A percentile compares a stretch with the other conserved stretches of the same genome.
Evolutionary conservation across 2,888 invertebrate genomes (phyloP).

Genomic region (Drosophila imparisetae): DNA sequence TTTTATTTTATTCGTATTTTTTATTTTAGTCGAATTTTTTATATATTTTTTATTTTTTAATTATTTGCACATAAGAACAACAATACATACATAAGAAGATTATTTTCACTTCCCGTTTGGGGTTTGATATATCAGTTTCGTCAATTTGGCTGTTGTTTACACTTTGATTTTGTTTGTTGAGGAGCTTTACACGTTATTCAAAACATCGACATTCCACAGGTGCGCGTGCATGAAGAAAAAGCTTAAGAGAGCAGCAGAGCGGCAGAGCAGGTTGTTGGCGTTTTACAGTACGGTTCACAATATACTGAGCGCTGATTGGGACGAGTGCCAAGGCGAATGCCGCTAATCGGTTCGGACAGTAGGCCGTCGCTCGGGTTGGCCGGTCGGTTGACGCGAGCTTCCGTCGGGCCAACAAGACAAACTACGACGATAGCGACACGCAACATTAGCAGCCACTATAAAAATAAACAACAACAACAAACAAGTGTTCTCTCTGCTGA

Average conservation of each 20-base stretch:
- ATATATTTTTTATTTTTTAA: background rate
- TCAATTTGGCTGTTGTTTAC: conserved; percentile 20
- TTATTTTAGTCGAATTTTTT: background rate
- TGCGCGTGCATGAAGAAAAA: conserved; percentile 42
- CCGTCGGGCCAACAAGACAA: conserved; percentile 1
- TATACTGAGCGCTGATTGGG: conserved; percentile 58
- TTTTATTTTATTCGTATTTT: background rate
- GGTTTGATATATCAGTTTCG: background rate
- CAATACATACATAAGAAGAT: conserved; percentile 25
- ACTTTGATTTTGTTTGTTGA: conserved; percentile 19
- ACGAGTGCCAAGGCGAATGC: conserved; percentile 24
- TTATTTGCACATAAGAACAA: background rate
- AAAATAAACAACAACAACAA: conserved; percentile 22
- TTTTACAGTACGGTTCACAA: conserved; percentile 66
- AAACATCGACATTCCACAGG: conserved; percentile 63
- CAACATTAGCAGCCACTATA: conserved; percentile 39
- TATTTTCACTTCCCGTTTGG: conserved; percentile 2
- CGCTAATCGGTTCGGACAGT: conserved; percentile 44
- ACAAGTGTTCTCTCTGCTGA: conserved; percentile 22
- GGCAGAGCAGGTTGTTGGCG: conserved; percentile 26
- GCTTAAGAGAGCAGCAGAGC: conserved; percentile 24
- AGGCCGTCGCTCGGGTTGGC: conserved; percentile 34
- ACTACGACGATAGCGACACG: conserved; percentile 27
- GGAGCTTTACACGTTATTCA: conserved; percentile 35
- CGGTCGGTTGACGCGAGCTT: conserved; percentile 31